A percentile compares a stretch with the other conserved stretches of the same genome.
phyloP scores from a whole-genome alignment of 2,888 invertebrate genomes.

The Melanostoma mellinum region DNA sequence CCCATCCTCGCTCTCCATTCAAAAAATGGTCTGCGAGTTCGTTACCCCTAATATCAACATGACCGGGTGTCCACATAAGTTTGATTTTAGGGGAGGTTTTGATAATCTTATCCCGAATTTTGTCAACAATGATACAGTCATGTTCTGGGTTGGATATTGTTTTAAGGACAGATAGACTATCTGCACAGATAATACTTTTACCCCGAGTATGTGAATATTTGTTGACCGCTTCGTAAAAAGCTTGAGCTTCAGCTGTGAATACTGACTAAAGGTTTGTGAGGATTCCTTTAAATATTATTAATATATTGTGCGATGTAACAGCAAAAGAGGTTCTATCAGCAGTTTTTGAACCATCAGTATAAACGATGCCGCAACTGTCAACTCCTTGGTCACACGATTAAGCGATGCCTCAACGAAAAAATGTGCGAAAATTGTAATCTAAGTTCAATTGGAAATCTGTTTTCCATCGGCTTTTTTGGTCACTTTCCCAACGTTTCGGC shows the following conservation, averaged over 20 bases:
- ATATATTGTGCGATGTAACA: slow-evolving; percentile 1
- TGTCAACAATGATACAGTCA: neutral
- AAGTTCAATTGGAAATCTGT: no score
- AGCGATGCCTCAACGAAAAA: no score
- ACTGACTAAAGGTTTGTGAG: neutral
- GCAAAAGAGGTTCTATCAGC: slow-evolving; percentile 1
- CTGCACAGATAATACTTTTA: slow-evolving; percentile 12
- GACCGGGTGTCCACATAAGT: slow-evolving; percentile 16
- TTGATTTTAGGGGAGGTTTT: slow-evolving; percentile 8
- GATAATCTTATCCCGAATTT: neutral
- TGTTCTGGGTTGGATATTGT: slow-evolving; percentile 1
- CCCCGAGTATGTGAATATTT: slow-evolving; percentile 1
- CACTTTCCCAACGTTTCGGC: no score
- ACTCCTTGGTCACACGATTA: no score
- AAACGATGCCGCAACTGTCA: neutral
- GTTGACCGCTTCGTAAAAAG: slow-evolving; percentile 10
- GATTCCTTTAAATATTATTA: neutral
- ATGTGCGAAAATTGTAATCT: no score
- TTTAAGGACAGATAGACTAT: slow-evolving; percentile 18
- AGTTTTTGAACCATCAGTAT: slow-evolving; percentile 3
- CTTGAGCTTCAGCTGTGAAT: slow-evolving; percentile 11
- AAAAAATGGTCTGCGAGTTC: slow-evolving; percentile 20
- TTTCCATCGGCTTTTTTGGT: no score
- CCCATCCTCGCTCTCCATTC: no score
- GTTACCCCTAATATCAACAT: slow-evolving; percentile 13